These are phyloP conservation scores for Thecocarcelia acutangulata DNA, from an alignment of 2,888 invertebrate species.

Conservation along the genomic window DNA sequence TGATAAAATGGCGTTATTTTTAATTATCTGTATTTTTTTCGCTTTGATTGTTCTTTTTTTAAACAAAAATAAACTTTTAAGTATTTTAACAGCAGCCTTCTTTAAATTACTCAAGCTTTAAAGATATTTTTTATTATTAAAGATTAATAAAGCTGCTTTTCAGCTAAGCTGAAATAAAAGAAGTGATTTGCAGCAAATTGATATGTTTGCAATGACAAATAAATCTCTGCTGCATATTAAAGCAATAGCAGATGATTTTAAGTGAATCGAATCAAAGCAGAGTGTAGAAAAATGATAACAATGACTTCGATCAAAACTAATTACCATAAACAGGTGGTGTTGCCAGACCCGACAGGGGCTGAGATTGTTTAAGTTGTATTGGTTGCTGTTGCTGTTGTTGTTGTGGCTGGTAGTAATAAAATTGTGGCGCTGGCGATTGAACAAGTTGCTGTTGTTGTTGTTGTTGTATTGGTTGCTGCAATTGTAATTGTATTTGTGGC, in stretches of 20 bases:
- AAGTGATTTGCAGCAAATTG: not conserved
- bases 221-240: conserved; percentile 13
- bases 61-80: too few relatives aligned
- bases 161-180: not conserved
- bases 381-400: conserved; percentile 47
- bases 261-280: not conserved
- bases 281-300: conserved; percentile 11
- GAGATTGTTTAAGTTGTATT: conserved; percentile 47
- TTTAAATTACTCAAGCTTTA: too few relatives aligned
- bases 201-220: not conserved
- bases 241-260: not conserved
- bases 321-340: conserved; percentile 65
- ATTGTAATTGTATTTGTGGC: conserved; percentile 42
- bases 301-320: conserved; percentile 43
- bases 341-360: conserved; percentile 41
- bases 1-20: too few relatives aligned
- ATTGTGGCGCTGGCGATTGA: conserved; percentile 46
- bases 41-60: too few relatives aligned
- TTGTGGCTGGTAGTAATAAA: conserved; percentile 51
- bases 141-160: too few relatives aligned
- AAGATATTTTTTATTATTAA: too few relatives aligned
- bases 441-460: conserved; percentile 45
- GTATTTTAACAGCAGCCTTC: too few relatives aligned
- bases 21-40: too few relatives aligned
- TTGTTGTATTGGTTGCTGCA: conserved; percentile 41